phyloP scores from a whole-genome alignment of 2,797 vertebrate genomes.

The Hoplostethus atlanticus region DNA sequence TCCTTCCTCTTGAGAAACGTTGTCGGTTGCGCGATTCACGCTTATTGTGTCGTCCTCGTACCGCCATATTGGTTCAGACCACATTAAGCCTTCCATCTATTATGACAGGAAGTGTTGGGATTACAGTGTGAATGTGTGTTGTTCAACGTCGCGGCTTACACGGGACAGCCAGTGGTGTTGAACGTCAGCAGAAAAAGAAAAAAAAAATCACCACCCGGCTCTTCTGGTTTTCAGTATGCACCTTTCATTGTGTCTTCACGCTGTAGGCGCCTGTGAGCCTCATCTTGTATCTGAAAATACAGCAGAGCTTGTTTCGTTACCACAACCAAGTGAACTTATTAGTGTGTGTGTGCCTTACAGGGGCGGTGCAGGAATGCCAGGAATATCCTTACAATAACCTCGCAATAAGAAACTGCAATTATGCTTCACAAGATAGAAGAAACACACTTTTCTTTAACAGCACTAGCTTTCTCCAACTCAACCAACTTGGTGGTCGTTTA shows the following conservation, averaged over 20 bases:
- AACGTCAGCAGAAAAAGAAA: too few relatives aligned
- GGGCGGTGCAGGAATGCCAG: neutral
- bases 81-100: neutral
- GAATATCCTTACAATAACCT: neutral
- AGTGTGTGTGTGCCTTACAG: neutral
- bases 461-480: too few relatives aligned
- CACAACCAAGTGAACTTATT: neutral
- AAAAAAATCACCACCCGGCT: too few relatives aligned
- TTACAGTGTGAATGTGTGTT: neutral
- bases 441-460: too few relatives aligned
- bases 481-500: neutral
- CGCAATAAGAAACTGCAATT: neutral
- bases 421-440: neutral
- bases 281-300: neutral
- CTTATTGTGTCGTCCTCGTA: too few relatives aligned
- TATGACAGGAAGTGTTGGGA: too few relatives aligned
- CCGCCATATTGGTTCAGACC: neutral
- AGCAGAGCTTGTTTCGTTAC: constrained; percentile 2
- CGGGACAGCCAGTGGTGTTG: too few relatives aligned
- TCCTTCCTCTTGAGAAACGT: too few relatives aligned
- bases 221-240: too few relatives aligned
- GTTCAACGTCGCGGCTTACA: neutral
- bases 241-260: too few relatives aligned
- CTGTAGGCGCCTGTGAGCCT: too few relatives aligned
- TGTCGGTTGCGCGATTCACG: too few relatives aligned